phyloP scores from a whole-genome alignment of 2,888 invertebrate genomes.

The Coelopa pilipes region DNA sequence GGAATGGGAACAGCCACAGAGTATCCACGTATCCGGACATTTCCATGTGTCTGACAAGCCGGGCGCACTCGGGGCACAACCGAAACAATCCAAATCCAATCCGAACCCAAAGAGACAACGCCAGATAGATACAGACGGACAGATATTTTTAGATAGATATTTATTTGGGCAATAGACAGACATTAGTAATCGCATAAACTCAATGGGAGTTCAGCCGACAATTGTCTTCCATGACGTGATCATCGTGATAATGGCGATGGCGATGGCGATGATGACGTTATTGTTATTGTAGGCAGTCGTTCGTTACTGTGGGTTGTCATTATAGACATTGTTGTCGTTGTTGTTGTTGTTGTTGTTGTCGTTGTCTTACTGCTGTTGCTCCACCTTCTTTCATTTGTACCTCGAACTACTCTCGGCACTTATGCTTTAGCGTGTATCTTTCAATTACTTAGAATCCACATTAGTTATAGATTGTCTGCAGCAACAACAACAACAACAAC shows the following conservation, averaged over 20 bases:
- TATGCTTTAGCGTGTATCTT: slow-evolving; percentile 23
- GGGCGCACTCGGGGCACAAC: too few relatives aligned
- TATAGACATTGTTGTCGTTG: slow-evolving; percentile 24
- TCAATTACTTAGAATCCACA: slow-evolving; percentile 30
- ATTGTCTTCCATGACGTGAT: slow-evolving; percentile 9
- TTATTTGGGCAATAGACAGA: neutral
- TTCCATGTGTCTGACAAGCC: too few relatives aligned
- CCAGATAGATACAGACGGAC: too few relatives aligned
- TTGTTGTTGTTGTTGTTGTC: slow-evolving; percentile 27
- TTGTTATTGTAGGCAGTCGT: too few relatives aligned
- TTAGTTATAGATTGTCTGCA: slow-evolving; percentile 21
- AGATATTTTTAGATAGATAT: too few relatives aligned
- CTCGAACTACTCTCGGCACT: slow-evolving; percentile 17
- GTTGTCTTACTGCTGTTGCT: slow-evolving; percentile 27
- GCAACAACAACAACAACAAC: neutral
- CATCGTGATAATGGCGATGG: too few relatives aligned
- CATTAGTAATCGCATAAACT: slow-evolving; percentile 33
- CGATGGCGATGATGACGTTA: too few relatives aligned
- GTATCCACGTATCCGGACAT: too few relatives aligned
- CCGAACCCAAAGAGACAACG: too few relatives aligned
- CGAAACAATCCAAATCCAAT: too few relatives aligned
- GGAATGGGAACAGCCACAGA: too few relatives aligned
- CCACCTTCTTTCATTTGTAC: slow-evolving; percentile 11
- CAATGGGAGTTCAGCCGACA: slow-evolving; percentile 20
- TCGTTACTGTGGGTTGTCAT: too few relatives aligned